These are phyloP conservation scores for Tokudaia muenninki DNA, from an alignment of 2,797 vertebrate genomes.

Conservation along the genomic window DNA sequence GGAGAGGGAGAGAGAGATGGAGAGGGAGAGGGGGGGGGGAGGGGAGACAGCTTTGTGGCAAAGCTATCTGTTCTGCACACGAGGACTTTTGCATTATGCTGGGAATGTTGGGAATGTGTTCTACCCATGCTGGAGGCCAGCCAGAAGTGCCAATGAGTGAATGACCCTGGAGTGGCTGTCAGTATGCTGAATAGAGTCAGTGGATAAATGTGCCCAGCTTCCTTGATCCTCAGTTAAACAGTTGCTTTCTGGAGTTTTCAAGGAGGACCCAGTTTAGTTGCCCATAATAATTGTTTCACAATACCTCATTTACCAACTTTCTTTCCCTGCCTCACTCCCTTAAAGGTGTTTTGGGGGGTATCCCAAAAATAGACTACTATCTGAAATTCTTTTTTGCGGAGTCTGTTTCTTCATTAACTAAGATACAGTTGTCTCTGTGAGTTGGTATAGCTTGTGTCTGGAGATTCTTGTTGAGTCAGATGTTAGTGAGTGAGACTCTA, in stretches of 20 bases:
- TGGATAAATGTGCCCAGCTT: neutral
- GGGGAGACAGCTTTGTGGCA: accelerated
- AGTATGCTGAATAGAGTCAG: too few relatives aligned
- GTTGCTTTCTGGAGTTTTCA: neutral
- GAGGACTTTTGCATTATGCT: neutral
- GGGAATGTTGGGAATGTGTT: neutral
- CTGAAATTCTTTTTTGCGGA: neutral
- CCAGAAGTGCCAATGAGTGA: neutral
- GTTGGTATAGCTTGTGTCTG: too few relatives aligned
- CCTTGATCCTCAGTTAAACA: neutral
- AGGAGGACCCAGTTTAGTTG: neutral
- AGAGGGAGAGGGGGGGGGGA: too few relatives aligned
- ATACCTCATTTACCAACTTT: neutral
- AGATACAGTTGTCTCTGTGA: neutral
- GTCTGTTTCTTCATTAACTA: neutral
- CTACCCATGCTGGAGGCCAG: neutral
- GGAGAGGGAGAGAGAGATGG: too few relatives aligned
- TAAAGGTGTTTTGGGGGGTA: neutral
- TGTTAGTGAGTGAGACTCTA: neutral
- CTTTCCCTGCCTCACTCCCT: neutral
- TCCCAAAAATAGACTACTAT: neutral
- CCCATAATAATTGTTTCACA: neutral
- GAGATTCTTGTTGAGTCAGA: neutral
- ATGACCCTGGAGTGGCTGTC: neutral
- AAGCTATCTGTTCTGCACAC: neutral